phyloP scores from a whole-genome alignment of 2,888 invertebrate species.

The Poecilobothrus nobilitatus region DNA sequence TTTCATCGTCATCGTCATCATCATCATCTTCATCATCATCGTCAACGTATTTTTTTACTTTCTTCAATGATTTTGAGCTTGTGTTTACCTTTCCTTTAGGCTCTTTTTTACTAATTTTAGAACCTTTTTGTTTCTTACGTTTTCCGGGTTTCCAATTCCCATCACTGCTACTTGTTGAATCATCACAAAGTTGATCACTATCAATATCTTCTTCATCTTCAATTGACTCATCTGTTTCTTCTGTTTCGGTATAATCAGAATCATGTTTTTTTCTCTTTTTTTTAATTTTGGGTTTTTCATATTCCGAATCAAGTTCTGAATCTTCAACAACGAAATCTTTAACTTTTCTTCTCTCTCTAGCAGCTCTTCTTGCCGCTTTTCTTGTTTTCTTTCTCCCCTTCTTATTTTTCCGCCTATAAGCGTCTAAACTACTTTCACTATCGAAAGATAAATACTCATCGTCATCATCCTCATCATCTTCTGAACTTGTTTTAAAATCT shows the following conservation, averaged over 20 bases:
- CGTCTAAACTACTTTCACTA: constrained; percentile 47
- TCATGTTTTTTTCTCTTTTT: constrained; percentile 44
- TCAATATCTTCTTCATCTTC: constrained; percentile 41
- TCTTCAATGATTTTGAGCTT: constrained; percentile 29
- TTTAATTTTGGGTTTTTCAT: constrained; percentile 48
- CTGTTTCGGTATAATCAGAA: constrained; percentile 53
- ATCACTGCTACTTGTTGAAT: constrained; percentile 39
- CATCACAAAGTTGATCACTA: constrained; percentile 43
- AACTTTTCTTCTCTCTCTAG: constrained; percentile 39
- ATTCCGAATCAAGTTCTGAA: constrained; percentile 41
- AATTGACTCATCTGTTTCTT: constrained; percentile 48
- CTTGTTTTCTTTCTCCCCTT: constrained; percentile 46
- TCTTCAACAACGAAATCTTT: constrained; percentile 47
- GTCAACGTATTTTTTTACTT: constrained; percentile 42
- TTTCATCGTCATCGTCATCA: constrained; percentile 43
- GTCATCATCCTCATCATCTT: constrained; percentile 47
- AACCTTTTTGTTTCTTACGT: constrained; percentile 30
- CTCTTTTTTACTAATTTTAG: constrained; percentile 13
- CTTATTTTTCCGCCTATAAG: constrained; percentile 45
- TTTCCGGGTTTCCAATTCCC: constrained; percentile 41
- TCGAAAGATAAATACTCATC: constrained; percentile 53
- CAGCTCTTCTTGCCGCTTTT: constrained; percentile 46
- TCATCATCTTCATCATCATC: constrained; percentile 41
- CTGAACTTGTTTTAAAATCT: constrained; percentile 73
- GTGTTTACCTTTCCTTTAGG: constrained; percentile 24